These are phyloP conservation scores for Poeciliopsis gracilis DNA, from an alignment of 2,797 vertebrate genomes.

Conservation along the genomic window DNA sequence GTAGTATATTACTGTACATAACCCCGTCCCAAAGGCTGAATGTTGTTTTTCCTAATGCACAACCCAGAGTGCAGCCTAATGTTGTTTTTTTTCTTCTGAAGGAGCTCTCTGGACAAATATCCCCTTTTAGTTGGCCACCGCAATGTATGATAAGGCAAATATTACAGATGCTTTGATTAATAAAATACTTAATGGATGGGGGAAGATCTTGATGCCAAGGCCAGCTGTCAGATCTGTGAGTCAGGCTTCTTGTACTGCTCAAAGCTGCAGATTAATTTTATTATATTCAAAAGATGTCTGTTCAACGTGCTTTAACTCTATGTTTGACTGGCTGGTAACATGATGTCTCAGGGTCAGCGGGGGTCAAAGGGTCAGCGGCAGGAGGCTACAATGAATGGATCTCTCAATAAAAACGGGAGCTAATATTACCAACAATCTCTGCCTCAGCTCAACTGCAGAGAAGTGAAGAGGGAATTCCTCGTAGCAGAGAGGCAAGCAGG, in stretches of 20 bases:
- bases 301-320: conserved; percentile 26
- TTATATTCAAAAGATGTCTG: conserved; percentile 17
- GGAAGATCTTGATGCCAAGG: not conserved
- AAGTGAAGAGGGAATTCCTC: conserved; percentile 75
- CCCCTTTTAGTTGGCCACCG: conserved; percentile 38
- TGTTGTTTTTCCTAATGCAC: conserved; percentile 70
- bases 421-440: conserved; percentile 81
- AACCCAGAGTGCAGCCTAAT: conserved; percentile 50
- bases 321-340: conserved; percentile 68
- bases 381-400: conserved; percentile 84
- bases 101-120: conserved; percentile 32
- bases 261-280: conserved; percentile 7
- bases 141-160: not conserved
- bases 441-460: conserved; percentile 61
- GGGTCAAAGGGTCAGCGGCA: conserved; percentile 80
- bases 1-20: conserved; percentile 49
- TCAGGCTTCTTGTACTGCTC: not conserved
- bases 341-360: conserved; percentile 81
- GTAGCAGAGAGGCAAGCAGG: conserved; percentile 53
- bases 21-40: conserved; percentile 48
- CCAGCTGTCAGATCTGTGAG: not conserved
- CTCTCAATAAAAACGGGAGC: conserved; percentile 82
- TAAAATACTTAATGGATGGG: not conserved
- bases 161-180: not conserved
- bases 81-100: conserved; percentile 40